phyloP scores from a whole-genome alignment of 2,113 vertebrate species.

The Telmatochromis sp. region DNA sequence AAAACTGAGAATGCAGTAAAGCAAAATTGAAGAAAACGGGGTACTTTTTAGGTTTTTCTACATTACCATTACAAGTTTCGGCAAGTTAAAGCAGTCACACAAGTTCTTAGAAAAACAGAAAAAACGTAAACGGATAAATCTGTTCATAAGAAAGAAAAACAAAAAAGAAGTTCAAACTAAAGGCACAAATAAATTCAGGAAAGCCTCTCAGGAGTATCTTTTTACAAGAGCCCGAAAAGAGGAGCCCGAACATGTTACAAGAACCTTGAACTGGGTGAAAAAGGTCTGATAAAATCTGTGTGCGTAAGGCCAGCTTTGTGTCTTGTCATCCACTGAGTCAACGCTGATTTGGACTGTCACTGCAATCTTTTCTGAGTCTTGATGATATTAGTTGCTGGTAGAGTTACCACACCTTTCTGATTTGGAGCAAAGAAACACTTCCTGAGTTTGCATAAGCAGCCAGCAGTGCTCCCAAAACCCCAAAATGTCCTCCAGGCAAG shows the following conservation, averaged over 20 bases:
- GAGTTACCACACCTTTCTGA: background rate
- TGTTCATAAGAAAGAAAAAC: rapidly evolving
- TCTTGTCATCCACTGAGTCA: background rate
- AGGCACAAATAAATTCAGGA: background rate
- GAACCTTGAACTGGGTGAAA: background rate
- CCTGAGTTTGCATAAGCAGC: background rate
- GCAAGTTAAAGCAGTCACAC: background rate
- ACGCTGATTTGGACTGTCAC: background rate
- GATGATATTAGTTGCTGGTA: background rate
- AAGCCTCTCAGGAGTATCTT: rapidly evolving
- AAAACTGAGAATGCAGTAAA: background rate
- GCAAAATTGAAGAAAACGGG: rapidly evolving
- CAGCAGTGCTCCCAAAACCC: background rate
- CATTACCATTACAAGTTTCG: rapidly evolving
- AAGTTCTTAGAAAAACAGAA: background rate
- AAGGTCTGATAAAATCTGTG: rapidly evolving
- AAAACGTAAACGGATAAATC: background rate
- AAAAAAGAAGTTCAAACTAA: background rate
- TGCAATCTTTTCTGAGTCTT: background rate
- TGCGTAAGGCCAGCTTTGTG: background rate
- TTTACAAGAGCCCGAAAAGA: background rate
- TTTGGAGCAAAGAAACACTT: background rate
- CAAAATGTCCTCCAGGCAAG: background rate
- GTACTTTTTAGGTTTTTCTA: background rate
- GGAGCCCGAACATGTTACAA: rapidly evolving